These are phyloP conservation scores for Lasioglossum pauxillum DNA, from an alignment of 2,888 invertebrate genomes.

Conservation along the genomic window DNA sequence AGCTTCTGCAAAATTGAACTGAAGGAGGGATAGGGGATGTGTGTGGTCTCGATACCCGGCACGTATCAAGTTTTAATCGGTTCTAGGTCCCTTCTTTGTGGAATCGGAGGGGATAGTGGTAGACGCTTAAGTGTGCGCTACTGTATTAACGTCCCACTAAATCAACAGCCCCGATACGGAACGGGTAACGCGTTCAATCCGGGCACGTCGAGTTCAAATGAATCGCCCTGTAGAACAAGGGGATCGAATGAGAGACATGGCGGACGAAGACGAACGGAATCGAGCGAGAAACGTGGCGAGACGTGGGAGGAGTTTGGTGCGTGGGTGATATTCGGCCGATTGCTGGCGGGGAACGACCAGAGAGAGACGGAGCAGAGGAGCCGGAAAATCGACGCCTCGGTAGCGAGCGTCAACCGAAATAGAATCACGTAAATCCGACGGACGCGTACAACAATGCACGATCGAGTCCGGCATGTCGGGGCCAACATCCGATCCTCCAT, in stretches of 20 bases:
- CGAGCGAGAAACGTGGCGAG: neutral
- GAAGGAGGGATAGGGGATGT: neutral
- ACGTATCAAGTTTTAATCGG: neutral
- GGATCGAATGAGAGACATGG: neutral
- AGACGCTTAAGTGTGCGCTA: neutral
- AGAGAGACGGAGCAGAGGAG: conserved; percentile 26
- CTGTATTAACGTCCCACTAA: neutral
- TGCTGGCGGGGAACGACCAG: conserved; percentile 33
- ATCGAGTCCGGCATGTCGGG: conserved; percentile 1
- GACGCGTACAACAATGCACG: conserved; percentile 28
- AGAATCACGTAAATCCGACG: conserved; percentile 41
- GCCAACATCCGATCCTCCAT: neutral
- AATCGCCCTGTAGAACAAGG: conserved; percentile 1
- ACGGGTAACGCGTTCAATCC: neutral
- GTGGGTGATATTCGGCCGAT: conserved; percentile 61
- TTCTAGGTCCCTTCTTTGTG: neutral
- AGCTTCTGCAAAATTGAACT: neutral
- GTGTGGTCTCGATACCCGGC: neutral
- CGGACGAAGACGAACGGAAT: neutral
- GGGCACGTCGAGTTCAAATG: neutral
- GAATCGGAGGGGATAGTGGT: neutral
- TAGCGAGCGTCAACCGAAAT: conserved; percentile 51
- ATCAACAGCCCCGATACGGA: neutral
- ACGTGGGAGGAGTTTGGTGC: conserved; percentile 32
- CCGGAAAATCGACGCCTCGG: conserved; percentile 35